Evolutionary conservation across 1,140 invertebrate species (phyloP).

Genomic region (Idris sp.): DNA sequence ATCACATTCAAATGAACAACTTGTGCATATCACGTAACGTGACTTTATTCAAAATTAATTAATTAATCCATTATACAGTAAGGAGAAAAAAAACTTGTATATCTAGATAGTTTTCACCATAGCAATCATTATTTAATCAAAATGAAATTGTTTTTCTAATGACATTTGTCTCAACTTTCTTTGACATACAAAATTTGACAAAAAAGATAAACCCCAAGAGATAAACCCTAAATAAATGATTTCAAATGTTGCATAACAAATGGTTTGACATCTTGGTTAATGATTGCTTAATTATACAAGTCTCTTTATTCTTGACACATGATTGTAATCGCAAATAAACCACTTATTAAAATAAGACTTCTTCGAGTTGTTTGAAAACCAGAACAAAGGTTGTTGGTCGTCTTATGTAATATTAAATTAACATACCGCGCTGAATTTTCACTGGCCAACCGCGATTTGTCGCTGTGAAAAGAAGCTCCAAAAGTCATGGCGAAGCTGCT

Average conservation of each 20-base stretch:
- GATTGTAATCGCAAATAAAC: slow-evolving; percentile 24
- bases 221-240: too few species aligned
- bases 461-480: slow-evolving; percentile 56
- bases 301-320: slow-evolving; percentile 12
- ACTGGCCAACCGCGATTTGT: slow-evolving; percentile 57
- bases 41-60: slow-evolving; percentile 1
- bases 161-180: slow-evolving; percentile 1
- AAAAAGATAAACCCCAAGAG: background rate
- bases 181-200: slow-evolving; percentile 1
- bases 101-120: too few species aligned
- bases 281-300: slow-evolving; percentile 5
- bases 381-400: slow-evolving; percentile 28
- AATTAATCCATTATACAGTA: background rate
- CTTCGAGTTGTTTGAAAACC: slow-evolving; percentile 11
- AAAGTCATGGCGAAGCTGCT: slow-evolving; percentile 57
- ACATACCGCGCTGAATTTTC: slow-evolving; percentile 57
- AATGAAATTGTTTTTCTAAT: too few species aligned
- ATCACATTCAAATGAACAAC: background rate
- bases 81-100: too few species aligned
- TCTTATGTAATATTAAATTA: slow-evolving; percentile 44
- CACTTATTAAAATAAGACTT: slow-evolving; percentile 26
- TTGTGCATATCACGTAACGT: background rate
- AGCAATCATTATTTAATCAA: too few species aligned
- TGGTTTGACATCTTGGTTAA: slow-evolving; percentile 9
- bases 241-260: too few species aligned